Conservation (phyloP, 2,113 vertebrate species). For the Columba janthina region DNA sequence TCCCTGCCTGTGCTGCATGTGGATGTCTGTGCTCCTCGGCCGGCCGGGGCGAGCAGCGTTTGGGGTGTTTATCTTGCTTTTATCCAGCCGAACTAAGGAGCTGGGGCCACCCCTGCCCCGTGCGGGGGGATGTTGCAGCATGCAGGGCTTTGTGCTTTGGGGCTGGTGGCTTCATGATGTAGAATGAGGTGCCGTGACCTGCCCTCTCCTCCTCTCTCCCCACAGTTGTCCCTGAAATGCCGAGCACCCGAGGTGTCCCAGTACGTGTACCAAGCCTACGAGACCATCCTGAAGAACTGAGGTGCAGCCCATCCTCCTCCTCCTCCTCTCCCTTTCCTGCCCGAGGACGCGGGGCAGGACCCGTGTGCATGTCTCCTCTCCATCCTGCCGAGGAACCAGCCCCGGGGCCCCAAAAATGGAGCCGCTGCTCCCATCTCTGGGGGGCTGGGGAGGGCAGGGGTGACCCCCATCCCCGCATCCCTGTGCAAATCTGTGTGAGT, state of each 20-base stretch:
- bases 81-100: not conserved
- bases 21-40: not conserved
- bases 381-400: not conserved
- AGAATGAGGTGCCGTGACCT: accelerated
- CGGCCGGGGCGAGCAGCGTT: no score
- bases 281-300: conserved; percentile 94
- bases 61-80: not conserved
- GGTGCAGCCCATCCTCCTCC: not conserved
- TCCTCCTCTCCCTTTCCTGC: not conserved
- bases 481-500: not conserved
- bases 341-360: not conserved
- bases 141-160: not conserved
- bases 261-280: conserved; percentile 90
- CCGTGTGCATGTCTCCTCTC: not conserved
- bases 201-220: not conserved
- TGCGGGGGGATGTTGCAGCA: not conserved
- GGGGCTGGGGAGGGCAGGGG: not conserved
- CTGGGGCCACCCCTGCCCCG: accelerated
- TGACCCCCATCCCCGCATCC: not conserved
- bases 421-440: accelerated
- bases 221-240: conserved; percentile 91
- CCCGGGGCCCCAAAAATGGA: not conserved
- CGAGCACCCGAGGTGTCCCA: conserved; percentile 91
- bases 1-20: conserved; percentile 18
- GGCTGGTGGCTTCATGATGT: accelerated